phyloP scores from a whole-genome alignment of 2,797 vertebrate genomes.

The Sebastes kiyomatsui region DNA sequence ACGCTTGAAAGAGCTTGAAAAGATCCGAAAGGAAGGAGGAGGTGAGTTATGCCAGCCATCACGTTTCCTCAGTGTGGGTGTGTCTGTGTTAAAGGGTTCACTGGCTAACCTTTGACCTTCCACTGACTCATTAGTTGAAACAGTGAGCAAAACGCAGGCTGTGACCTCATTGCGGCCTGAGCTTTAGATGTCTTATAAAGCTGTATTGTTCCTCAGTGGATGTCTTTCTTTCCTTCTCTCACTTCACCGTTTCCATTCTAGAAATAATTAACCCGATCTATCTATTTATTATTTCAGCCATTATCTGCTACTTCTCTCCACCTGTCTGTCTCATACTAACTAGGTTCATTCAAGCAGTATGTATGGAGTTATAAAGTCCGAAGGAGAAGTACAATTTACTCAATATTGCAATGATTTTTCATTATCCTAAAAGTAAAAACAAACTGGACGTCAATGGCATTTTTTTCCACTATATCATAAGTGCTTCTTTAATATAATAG shows the following conservation, averaged over 20 bases:
- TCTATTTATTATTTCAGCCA: constrained; percentile 18
- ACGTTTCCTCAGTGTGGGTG: constrained; percentile 32
- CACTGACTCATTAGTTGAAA: constrained; percentile 70
- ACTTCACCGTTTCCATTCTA: constrained; percentile 5
- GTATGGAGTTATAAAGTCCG: neutral
- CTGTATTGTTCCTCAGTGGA: constrained; percentile 47
- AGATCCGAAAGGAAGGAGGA: constrained; percentile 41
- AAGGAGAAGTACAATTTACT: neutral
- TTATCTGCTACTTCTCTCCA: neutral
- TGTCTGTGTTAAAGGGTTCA: constrained; percentile 47
- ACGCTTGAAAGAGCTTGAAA: constrained; percentile 44
- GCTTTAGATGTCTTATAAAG: constrained; percentile 39
- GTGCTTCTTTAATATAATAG: neutral
- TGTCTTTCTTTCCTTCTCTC: constrained; percentile 24
- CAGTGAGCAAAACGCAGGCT: constrained; percentile 47
- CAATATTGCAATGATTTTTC: neutral
- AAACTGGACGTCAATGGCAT: neutral
- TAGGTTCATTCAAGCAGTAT: neutral
- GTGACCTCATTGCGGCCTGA: constrained; percentile 52
- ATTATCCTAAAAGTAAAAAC: neutral
- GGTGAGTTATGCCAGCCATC: constrained; percentile 42
- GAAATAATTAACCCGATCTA: constrained; percentile 54
- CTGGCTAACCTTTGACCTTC: constrained; percentile 65
- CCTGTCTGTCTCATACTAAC: neutral
- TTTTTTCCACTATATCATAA: neutral